Percentiles rank a stretch among this genome's conserved stretches.
These are phyloP conservation scores for Oxytorus armatus DNA, from an alignment of 2,888 invertebrate species.

Conservation along the genomic window DNA sequence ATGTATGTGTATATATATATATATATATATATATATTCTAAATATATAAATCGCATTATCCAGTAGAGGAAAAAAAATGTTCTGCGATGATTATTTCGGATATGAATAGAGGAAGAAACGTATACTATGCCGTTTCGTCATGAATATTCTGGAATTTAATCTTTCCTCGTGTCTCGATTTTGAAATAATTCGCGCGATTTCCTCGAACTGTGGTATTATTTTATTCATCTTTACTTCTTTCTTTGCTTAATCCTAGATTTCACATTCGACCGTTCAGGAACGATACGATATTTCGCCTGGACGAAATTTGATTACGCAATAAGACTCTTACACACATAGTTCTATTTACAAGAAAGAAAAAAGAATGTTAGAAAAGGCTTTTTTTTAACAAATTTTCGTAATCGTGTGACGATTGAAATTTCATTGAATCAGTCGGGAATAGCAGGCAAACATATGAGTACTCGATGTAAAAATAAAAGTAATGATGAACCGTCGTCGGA, in stretches of 20 bases:
- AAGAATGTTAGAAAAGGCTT: slow-evolving; percentile 18
- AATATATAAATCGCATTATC: slow-evolving; percentile 33
- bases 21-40: slow-evolving; percentile 42
- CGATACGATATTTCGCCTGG: slow-evolving; percentile 20
- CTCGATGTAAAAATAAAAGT: slow-evolving; percentile 14
- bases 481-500: slow-evolving; percentile 12
- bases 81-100: slow-evolving; percentile 36
- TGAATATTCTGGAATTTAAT: slow-evolving; percentile 22
- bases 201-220: slow-evolving; percentile 16
- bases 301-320: slow-evolving; percentile 30
- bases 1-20: slow-evolving; percentile 23
- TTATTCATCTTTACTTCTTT: neutral
- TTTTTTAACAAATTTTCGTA: slow-evolving; percentile 27
- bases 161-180: slow-evolving; percentile 33
- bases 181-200: slow-evolving; percentile 25
- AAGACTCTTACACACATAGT: slow-evolving; percentile 8
- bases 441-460: neutral
- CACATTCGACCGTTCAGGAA: slow-evolving; percentile 10
- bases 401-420: slow-evolving; percentile 48
- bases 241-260: neutral
- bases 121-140: slow-evolving; percentile 37
- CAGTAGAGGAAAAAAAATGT: slow-evolving; percentile 24
- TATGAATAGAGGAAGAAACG: slow-evolving; percentile 47
- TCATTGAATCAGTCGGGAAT: slow-evolving; percentile 9
- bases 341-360: slow-evolving; percentile 40